Percentiles rank a stretch among this genome's conserved stretches.
Evolutionary conservation across 1,140 invertebrate genomes (phyloP).

Genomic region (Drosophila bocki): DNA sequence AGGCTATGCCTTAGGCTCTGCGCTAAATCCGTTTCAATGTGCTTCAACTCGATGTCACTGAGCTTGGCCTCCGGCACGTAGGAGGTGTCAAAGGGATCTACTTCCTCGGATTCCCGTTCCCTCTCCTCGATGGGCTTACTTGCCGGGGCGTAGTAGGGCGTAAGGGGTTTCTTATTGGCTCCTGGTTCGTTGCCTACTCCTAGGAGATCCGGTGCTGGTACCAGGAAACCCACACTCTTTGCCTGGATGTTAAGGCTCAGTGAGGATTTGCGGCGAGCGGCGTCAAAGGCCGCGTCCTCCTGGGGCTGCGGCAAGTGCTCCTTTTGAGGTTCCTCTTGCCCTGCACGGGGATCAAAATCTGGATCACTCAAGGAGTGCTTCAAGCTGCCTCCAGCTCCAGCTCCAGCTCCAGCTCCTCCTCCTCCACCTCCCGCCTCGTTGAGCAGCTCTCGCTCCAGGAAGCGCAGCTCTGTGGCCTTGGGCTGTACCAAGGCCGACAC

Average conservation of each 20-base stretch:
- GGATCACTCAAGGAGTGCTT: conserved; percentile 87
- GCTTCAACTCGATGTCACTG: conserved; percentile 90
- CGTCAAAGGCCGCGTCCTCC: conserved; percentile 44
- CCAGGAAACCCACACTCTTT: conserved; percentile 90
- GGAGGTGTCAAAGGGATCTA: conserved; percentile 93
- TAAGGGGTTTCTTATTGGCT: conserved; percentile 89
- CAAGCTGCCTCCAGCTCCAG: conserved; percentile 44
- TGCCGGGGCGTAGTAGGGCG: conserved; percentile 90
- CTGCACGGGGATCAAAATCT: conserved; percentile 91
- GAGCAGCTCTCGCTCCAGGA: conserved; percentile 91
- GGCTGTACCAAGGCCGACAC: conserved; percentile 89
- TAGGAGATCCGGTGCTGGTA: conserved; percentile 86
- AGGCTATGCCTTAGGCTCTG: conserved; percentile 81
- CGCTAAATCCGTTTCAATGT: conserved; percentile 90
- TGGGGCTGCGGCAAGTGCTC: conserved; percentile 14
- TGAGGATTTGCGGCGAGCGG: conserved; percentile 77
- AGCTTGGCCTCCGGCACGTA: conserved; percentile 89
- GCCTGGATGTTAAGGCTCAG: conserved; percentile 82
- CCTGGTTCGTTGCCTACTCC: conserved; percentile 85
- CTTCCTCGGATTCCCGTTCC: conserved; percentile 85
- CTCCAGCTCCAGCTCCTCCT: conserved; percentile 17
- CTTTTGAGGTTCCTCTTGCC: conserved; percentile 12
- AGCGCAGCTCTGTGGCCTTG: conserved; percentile 91
- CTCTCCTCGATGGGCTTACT: conserved; percentile 86
- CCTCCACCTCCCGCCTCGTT: conserved; percentile 55